Evolutionary conservation across 2,113 vertebrate species (phyloP).

Genomic region (Sitta europaea): DNA sequence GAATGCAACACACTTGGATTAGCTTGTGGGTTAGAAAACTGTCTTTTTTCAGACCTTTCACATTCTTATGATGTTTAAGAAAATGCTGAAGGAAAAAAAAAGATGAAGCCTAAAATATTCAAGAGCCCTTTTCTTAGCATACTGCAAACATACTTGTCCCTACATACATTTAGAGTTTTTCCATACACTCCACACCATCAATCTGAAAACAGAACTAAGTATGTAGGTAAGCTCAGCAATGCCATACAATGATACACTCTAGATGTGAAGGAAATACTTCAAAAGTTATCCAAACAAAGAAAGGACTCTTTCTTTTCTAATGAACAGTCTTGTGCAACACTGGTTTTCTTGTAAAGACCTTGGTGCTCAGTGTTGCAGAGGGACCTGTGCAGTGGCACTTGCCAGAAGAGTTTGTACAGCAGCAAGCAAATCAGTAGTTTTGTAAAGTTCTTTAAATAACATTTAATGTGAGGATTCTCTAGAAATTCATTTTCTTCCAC

Average conservation of each 20-base stretch:
- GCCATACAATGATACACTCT: fast-evolving
- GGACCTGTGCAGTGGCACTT: fast-evolving
- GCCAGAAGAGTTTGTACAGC: neutral
- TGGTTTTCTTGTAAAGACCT: neutral
- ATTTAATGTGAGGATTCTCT: neutral
- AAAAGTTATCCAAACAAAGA: neutral
- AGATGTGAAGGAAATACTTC: neutral
- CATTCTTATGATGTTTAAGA: neutral
- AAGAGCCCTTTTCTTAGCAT: neutral
- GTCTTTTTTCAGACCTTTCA: neutral
- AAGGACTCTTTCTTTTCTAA: neutral
- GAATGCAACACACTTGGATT: neutral
- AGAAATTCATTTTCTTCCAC: neutral
- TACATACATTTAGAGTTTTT: neutral
- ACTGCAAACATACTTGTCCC: neutral
- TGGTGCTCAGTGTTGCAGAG: neutral
- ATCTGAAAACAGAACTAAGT: neutral
- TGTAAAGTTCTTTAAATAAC: neutral
- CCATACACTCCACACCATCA: neutral
- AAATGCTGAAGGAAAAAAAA: neutral
- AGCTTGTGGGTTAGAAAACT: neutral
- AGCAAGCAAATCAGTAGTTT: neutral
- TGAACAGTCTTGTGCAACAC: neutral
- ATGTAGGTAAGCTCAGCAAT: neutral
- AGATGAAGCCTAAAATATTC: neutral